phyloP scores from a whole-genome alignment of 2,888 invertebrate genomes.

The Holacanthella duospinosa region DNA sequence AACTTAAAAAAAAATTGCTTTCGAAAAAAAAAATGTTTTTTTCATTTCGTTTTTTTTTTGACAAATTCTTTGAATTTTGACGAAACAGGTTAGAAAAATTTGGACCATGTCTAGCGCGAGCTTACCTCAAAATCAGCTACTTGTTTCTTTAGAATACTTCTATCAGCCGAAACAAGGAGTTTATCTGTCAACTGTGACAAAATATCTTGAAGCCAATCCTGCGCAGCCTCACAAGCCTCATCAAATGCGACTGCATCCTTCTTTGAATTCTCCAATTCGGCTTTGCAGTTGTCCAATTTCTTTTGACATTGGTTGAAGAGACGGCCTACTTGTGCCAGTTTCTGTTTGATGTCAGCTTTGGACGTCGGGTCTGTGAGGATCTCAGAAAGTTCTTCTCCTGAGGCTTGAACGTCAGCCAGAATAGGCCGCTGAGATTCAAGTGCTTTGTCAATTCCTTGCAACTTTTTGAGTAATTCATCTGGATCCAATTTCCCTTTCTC shows the following conservation, averaged over 20 bases:
- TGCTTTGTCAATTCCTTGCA: conserved; percentile 74
- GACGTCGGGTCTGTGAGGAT: conserved; percentile 83
- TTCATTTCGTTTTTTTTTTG: too few relatives aligned
- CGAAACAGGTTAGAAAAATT: not conserved
- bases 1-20: too few relatives aligned
- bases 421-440: conserved; percentile 79
- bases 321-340: conserved; percentile 72
- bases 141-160: conserved; percentile 71
- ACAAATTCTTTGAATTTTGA: too few relatives aligned
- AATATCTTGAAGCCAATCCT: conserved; percentile 80
- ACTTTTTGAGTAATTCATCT: conserved; percentile 73
- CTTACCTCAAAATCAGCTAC: conserved; percentile 52
- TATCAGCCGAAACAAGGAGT: conserved; percentile 74
- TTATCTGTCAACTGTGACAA: conserved; percentile 63
- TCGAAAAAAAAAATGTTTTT: too few relatives aligned
- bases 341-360: conserved; percentile 78
- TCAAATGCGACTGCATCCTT: conserved; percentile 81
- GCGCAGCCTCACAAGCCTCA: conserved; percentile 72
- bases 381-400: conserved; percentile 75
- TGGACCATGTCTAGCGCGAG: too few relatives aligned
- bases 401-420: conserved; percentile 75
- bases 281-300: conserved; percentile 78
- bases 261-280: conserved; percentile 75
- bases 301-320: conserved; percentile 79
- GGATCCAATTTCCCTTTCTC: conserved; percentile 58